A percentile compares a stretch with the other conserved stretches of the same genome.
Evolutionary conservation across 2,797 vertebrate species (phyloP).

Genomic region (Rhincodon typus): DNA sequence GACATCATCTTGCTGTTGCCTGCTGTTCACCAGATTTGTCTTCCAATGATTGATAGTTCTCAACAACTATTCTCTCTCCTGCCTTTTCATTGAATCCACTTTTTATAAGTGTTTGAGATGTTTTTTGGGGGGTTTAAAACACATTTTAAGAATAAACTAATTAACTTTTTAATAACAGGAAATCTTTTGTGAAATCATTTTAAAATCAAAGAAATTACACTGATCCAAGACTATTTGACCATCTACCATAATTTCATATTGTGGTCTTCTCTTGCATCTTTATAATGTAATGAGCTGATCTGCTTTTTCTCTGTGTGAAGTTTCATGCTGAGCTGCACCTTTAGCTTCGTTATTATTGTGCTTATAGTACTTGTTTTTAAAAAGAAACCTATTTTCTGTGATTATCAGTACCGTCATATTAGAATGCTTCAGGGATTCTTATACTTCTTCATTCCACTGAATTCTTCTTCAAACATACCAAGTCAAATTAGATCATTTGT

Average conservation of each 20-base stretch:
- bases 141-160: background rate
- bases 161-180: background rate
- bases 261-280: background rate
- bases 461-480: background rate
- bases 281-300: background rate
- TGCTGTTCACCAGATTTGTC: background rate
- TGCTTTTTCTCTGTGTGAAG: background rate
- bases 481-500: background rate
- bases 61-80: background rate
- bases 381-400: background rate
- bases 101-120: background rate
- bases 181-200: background rate
- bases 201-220: background rate
- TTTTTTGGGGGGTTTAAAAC: background rate
- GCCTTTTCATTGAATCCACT: background rate
- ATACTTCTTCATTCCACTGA: too few relatives aligned
- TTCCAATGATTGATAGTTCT: background rate
- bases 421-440: background rate
- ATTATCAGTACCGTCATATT: background rate
- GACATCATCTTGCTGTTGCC: background rate
- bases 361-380: background rate
- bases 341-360: background rate
- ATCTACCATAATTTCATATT: background rate
- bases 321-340: background rate
- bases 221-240: background rate